Percentiles rank a stretch among this genome's conserved stretches.
Conservation (phyloP, 2,113 vertebrate genomes). For the Polypterus bichir region DNA sequence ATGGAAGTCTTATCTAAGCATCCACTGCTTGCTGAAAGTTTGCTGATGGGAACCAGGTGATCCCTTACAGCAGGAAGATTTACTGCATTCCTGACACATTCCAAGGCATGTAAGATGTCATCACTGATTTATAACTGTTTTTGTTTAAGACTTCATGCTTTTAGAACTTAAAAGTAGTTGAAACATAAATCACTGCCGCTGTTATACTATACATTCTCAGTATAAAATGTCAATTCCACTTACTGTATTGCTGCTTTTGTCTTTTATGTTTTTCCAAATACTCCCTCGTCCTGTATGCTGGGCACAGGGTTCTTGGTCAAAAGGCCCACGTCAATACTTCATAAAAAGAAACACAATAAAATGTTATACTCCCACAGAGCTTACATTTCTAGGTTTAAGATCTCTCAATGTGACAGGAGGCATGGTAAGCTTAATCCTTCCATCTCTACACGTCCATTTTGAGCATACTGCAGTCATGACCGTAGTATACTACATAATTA, state of each 20-base stretch:
- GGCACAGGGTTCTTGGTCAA: too few species aligned
- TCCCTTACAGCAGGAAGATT: conserved; percentile 13
- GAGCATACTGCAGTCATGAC: too few species aligned
- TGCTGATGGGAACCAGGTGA: conserved; percentile 11
- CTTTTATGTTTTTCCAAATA: not conserved
- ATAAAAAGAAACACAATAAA: too few species aligned
- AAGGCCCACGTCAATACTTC: too few species aligned
- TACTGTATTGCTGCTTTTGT: not conserved
- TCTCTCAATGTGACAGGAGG: too few species aligned
- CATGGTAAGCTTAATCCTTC: too few species aligned
- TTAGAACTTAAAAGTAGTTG: conserved; percentile 8
- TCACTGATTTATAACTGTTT: conserved; percentile 23
- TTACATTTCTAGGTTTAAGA: too few species aligned
- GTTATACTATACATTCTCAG: not conserved
- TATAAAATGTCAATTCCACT: conserved; percentile 18
- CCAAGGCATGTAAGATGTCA: conserved; percentile 17
- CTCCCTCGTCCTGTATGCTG: too few species aligned
- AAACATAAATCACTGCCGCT: conserved; percentile 17
- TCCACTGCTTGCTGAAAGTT: not conserved
- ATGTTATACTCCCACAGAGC: too few species aligned
- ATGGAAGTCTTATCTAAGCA: not conserved
- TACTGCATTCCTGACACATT: conserved; percentile 19
- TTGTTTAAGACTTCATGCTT: conserved; percentile 17
- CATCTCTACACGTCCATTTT: too few species aligned
- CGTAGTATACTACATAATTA: too few species aligned